phyloP scores from a whole-genome alignment of 2,797 vertebrate species.

The Pseudomugil gertrudae region DNA sequence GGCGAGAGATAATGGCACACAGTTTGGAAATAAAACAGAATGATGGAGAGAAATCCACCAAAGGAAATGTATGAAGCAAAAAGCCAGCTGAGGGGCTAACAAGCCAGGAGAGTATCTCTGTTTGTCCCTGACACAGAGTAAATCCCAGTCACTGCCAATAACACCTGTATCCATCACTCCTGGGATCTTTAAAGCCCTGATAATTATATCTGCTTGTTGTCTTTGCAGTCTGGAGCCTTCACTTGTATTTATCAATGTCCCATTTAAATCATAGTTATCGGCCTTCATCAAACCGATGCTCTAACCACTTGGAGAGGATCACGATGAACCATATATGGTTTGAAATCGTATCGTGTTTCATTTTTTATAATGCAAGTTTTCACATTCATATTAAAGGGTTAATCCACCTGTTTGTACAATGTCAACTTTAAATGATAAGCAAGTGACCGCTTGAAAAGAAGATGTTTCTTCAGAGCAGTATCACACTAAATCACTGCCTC shows the following conservation, averaged over 20 bases:
- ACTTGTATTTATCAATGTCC: conserved; percentile 19
- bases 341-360: too few relatives aligned
- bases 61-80: not conserved
- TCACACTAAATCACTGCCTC: not conserved
- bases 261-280: conserved; percentile 26
- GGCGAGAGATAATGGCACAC: conserved; percentile 3
- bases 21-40: not conserved
- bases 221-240: conserved; percentile 14
- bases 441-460: not conserved
- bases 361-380: too few relatives aligned
- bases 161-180: conserved; percentile 58
- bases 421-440: not conserved
- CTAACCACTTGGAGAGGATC: not conserved
- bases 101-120: not conserved
- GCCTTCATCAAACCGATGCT: conserved; percentile 6
- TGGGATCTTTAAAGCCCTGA: conserved; percentile 47
- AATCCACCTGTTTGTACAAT: not conserved
- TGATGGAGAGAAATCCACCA: not conserved
- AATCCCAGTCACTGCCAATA: conserved; percentile 40
- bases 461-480: not conserved
- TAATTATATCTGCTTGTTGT: conserved; percentile 48
- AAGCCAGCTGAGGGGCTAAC: not conserved
- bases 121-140: conserved; percentile 12
- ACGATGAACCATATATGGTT: too few relatives aligned
- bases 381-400: not conserved